Conservation (phyloP, 2,888 invertebrate species). For the Bhutanitis thaidina region DNA sequence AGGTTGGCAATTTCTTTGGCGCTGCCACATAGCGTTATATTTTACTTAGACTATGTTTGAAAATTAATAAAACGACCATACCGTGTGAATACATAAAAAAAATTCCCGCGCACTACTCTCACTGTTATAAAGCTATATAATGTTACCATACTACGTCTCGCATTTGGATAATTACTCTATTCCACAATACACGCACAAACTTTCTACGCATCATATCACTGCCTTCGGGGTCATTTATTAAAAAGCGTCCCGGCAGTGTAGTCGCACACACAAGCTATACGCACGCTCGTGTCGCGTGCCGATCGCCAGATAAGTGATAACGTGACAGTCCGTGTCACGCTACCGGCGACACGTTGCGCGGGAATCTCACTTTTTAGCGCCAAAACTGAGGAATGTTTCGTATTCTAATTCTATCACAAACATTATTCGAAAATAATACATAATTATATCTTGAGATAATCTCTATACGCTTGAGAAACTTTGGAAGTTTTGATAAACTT, state of each 20-base stretch:
- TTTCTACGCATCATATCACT: conserved; percentile 11
- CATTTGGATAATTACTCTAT: conserved; percentile 15
- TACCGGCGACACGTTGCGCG: conserved; percentile 12
- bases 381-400: neutral
- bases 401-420: neutral
- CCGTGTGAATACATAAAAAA: too few species aligned
- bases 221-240: conserved; percentile 19
- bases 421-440: too few species aligned
- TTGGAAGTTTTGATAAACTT: too few species aligned
- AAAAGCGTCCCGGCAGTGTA: conserved; percentile 9
- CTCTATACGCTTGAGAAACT: too few species aligned
- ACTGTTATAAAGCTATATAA: too few species aligned
- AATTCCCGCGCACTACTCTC: too few species aligned
- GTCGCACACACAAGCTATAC: conserved; percentile 24
- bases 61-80: too few species aligned
- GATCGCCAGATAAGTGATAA: conserved; percentile 23
- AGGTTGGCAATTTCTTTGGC: too few species aligned
- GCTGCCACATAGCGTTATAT: too few species aligned
- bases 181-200: conserved; percentile 9
- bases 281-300: conserved; percentile 32
- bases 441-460: too few species aligned
- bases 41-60: too few species aligned
- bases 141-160: neutral
- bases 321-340: conserved; percentile 23
- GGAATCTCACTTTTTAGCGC: conserved; percentile 12